Conservation (phyloP, 2,888 invertebrate species). For the Cabera pusaria region DNA sequence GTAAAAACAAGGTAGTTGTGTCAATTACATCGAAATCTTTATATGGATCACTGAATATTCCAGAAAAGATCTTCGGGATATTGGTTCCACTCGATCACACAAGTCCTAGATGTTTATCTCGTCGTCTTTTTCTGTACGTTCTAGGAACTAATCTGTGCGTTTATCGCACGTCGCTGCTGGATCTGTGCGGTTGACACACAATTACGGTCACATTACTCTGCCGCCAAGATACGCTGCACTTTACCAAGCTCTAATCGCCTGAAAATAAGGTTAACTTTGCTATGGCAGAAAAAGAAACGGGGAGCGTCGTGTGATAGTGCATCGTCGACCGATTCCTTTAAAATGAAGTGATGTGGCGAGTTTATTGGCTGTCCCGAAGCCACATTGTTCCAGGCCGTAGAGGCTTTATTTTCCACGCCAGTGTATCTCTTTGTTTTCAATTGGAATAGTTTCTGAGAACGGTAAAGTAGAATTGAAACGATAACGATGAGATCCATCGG, state of each 20-base stretch:
- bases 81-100: no score
- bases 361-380: conserved; percentile 11
- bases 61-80: no score
- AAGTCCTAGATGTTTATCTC: conserved; percentile 1
- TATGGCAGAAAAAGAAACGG: not conserved
- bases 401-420: no score
- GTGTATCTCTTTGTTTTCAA: no score
- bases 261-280: conserved; percentile 2
- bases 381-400: not conserved
- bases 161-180: conserved; percentile 35
- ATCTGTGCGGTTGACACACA: conserved; percentile 51
- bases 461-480: no score
- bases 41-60: conserved; percentile 1
- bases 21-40: conserved; percentile 3
- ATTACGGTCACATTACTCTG: conserved; percentile 40
- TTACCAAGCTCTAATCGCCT: not conserved
- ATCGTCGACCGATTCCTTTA: conserved; percentile 22
- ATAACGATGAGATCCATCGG: no score
- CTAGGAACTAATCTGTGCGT: conserved; percentile 36
- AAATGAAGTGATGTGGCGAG: conserved; percentile 24
- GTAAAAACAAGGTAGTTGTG: not conserved
- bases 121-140: no score
- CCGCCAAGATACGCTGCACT: conserved; percentile 8
- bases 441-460: no score
- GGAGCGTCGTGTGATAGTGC: conserved; percentile 24